These are phyloP conservation scores for Tympanoctomys barrerae DNA, from an alignment of 2,797 vertebrate species.

Conservation along the genomic window DNA sequence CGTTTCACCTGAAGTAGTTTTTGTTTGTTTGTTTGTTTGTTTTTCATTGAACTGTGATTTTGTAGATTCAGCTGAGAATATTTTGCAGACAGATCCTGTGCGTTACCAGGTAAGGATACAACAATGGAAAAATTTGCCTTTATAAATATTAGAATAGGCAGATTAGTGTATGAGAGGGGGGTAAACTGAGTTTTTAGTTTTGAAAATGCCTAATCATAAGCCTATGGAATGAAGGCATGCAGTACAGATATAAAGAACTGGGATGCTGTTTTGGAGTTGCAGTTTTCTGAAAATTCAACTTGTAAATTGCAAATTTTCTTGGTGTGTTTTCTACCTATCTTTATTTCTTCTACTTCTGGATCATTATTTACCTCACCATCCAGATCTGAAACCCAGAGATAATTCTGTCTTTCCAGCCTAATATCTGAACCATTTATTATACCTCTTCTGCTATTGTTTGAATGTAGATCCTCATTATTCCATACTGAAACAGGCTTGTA, in stretches of 20 bases:
- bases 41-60: constrained; percentile 14
- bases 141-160: constrained; percentile 35
- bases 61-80: constrained; percentile 4
- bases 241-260: background rate
- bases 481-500: background rate
- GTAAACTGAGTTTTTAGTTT: background rate
- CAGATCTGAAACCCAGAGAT: constrained; percentile 7
- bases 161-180: background rate
- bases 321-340: background rate
- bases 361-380: background rate
- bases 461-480: background rate
- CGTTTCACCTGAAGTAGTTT: background rate
- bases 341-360: background rate
- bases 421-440: background rate
- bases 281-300: background rate
- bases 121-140: constrained; percentile 64
- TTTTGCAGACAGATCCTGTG: background rate
- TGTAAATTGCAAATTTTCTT: background rate
- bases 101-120: background rate
- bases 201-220: background rate
- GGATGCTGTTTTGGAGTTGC: background rate
- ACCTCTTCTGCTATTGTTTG: background rate
- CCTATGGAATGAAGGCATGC: background rate
- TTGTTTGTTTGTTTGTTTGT: constrained; percentile 5
- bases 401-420: constrained; percentile 3